Evolutionary conservation across 2,888 invertebrate genomes (phyloP).

Genomic region (Penaeus monodon): DNA sequence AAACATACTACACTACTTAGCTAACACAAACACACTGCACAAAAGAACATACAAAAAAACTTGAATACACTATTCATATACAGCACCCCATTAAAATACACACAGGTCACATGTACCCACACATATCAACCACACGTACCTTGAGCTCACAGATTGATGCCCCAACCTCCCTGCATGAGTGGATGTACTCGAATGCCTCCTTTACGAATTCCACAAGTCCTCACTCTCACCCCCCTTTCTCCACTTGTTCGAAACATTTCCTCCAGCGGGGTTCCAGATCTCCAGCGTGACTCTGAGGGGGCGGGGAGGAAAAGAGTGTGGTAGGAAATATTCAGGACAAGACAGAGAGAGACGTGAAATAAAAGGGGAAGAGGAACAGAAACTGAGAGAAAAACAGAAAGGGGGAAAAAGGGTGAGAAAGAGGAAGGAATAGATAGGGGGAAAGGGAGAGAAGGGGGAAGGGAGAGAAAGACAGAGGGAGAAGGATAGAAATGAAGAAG

Average conservation of each 20-base stretch:
- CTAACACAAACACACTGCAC: no score
- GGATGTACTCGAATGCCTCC: slow-evolving; percentile 62
- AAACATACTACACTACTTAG: no score
- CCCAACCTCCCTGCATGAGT: slow-evolving; percentile 73
- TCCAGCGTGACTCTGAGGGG: slow-evolving; percentile 48
- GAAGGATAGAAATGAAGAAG: no score
- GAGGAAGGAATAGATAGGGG: no score
- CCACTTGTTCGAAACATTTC: slow-evolving; percentile 54
- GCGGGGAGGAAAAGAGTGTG: neutral
- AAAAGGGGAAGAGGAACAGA: no score
- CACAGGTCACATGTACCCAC: slow-evolving; percentile 44
- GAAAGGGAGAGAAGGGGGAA: no score
- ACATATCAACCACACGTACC: slow-evolving; percentile 1
- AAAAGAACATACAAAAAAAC: neutral
- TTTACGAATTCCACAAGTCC: slow-evolving; percentile 70
- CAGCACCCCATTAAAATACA: slow-evolving; percentile 71
- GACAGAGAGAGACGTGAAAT: neutral
- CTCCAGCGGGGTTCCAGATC: slow-evolving; percentile 38
- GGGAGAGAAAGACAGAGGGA: no score
- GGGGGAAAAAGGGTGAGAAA: no score
- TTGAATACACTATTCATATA: neutral
- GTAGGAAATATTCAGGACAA: neutral
- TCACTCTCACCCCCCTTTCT: slow-evolving; percentile 57
- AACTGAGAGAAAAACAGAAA: neutral
- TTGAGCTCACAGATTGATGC: slow-evolving; percentile 70